Percentiles rank a stretch among this genome's conserved stretches.
phyloP scores from a whole-genome alignment of 2,113 vertebrate species.

The Toxostoma redivivum region DNA sequence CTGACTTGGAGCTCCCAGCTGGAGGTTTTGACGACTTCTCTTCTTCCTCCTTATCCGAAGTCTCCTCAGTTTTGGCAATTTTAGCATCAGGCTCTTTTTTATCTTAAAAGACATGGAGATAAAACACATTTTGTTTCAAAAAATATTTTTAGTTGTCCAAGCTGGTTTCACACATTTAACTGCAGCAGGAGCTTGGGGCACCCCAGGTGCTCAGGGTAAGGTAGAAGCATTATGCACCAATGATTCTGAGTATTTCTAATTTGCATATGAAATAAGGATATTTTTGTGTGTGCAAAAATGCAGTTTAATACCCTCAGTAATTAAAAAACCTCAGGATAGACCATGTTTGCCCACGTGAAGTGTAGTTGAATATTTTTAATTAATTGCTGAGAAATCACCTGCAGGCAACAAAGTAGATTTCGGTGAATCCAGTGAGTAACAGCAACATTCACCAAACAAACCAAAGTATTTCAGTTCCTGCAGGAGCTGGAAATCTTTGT shows the following conservation, averaged over 20 bases:
- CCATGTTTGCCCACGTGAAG: not conserved
- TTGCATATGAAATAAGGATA: not conserved
- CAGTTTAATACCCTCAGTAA: not conserved
- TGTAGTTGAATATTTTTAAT: not conserved
- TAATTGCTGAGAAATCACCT: not conserved
- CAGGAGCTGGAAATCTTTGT: not conserved
- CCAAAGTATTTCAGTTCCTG: not conserved
- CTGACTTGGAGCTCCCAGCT: slow-evolving; percentile 33
- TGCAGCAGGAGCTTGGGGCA: not conserved
- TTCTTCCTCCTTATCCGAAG: not conserved
- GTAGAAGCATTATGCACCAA: not conserved
- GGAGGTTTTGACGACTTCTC: not conserved
- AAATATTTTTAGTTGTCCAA: not conserved
- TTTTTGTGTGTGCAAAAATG: not conserved
- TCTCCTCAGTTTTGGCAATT: slow-evolving; percentile 35
- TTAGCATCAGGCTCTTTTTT: slow-evolving; percentile 56
- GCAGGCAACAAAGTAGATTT: not conserved
- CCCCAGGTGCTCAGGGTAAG: not conserved
- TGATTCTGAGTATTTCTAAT: not conserved
- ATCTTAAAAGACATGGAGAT: slow-evolving; percentile 22
- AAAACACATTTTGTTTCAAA: not conserved
- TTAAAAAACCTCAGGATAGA: not conserved
- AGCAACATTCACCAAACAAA: not conserved
- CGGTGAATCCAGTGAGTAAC: not conserved
- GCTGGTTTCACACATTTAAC: not conserved